Percentiles rank a stretch among this genome's conserved stretches.
Evolutionary conservation across 2,888 invertebrate genomes (phyloP).

Genomic region (Amiota mariae): DNA sequence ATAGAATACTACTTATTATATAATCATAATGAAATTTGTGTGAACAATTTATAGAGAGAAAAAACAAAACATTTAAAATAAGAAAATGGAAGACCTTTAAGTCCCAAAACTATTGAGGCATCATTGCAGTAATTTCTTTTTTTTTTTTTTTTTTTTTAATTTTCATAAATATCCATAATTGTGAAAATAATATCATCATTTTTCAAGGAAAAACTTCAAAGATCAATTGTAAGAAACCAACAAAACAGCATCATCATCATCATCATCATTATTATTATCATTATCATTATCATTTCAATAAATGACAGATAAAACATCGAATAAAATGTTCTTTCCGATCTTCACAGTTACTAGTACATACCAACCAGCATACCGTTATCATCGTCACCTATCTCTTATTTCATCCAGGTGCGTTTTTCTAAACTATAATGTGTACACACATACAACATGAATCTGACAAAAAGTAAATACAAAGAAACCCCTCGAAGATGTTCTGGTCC

Average conservation of each 20-base stretch:
- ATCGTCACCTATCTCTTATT: background rate
- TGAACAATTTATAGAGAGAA: background rate
- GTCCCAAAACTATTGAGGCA: background rate
- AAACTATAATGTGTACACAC: too few relatives aligned
- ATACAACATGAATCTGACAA: too few relatives aligned
- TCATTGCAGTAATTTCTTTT: background rate
- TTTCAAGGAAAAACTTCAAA: too few relatives aligned
- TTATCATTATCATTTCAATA: background rate
- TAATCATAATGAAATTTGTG: too few relatives aligned
- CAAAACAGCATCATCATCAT: background rate
- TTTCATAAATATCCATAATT: background rate
- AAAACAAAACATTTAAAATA: background rate
- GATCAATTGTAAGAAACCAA: background rate
- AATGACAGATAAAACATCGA: background rate
- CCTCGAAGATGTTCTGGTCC: too few relatives aligned
- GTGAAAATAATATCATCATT: too few relatives aligned
- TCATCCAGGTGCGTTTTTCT: constrained; percentile 4
- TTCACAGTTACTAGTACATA: background rate
- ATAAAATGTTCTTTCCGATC: background rate
- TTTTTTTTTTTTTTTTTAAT: constrained; percentile 6
- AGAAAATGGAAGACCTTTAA: background rate
- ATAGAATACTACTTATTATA: too few relatives aligned
- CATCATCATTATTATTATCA: background rate
- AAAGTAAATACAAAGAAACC: too few relatives aligned
- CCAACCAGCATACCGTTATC: background rate